A percentile compares a stretch with the other conserved stretches of the same genome.
Conservation (phyloP, 1,140 invertebrate species). For the Zaprionus lachaisei region DNA sequence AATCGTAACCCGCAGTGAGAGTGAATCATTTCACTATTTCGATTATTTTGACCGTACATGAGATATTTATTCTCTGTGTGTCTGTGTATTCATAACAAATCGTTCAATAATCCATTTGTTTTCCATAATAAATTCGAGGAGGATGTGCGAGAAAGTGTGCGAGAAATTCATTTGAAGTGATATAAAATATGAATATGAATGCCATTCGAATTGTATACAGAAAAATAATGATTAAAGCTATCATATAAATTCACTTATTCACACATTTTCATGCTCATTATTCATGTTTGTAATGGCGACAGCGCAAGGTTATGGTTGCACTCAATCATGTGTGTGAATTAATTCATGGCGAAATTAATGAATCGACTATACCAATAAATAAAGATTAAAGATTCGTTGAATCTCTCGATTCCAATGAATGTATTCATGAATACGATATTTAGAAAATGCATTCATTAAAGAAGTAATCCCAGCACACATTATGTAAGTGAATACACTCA, state of each 20-base stretch:
- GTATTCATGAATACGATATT: background rate
- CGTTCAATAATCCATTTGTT: slow-evolving; percentile 43
- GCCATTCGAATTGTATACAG: slow-evolving; percentile 44
- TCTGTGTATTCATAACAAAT: slow-evolving; percentile 34
- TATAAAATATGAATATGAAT: slow-evolving; percentile 55
- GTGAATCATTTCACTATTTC: slow-evolving; percentile 1
- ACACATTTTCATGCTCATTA: slow-evolving; percentile 12
- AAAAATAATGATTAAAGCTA: slow-evolving; percentile 36
- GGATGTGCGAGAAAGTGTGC: slow-evolving; percentile 53
- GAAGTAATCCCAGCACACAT: background rate
- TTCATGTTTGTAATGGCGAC: slow-evolving; percentile 15
- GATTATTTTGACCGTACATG: slow-evolving; percentile 6
- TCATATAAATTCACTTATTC: slow-evolving; percentile 14
- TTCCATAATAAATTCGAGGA: slow-evolving; percentile 36
- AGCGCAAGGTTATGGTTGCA: slow-evolving; percentile 27
- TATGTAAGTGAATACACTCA: background rate
- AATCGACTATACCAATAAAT: slow-evolving; percentile 18
- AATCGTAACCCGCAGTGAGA: background rate
- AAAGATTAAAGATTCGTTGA: background rate
- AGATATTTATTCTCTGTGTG: slow-evolving; percentile 13
- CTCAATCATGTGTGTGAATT: slow-evolving; percentile 1
- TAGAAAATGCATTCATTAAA: background rate
- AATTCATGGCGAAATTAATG: background rate
- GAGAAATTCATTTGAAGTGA: slow-evolving; percentile 44
- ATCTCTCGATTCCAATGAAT: background rate